A percentile compares a stretch with the other conserved stretches of the same genome.
Evolutionary conservation across 2,113 vertebrate genomes (phyloP).

Genomic region (Cyprinodon variegatus): DNA sequence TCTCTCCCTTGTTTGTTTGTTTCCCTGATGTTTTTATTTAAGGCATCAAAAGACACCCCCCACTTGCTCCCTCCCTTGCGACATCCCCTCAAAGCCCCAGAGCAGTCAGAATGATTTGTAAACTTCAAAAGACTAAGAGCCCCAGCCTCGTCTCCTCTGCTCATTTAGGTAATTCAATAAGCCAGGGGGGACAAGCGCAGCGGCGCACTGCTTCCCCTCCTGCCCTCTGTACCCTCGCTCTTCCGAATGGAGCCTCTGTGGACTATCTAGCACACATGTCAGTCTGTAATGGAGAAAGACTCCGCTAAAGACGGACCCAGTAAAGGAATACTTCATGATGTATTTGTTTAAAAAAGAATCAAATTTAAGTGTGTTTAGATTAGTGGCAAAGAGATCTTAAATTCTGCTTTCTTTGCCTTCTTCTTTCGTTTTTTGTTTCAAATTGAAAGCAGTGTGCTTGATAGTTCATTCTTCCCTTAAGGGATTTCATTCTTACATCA

Average conservation of each 20-base stretch:
- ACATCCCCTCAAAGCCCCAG: constrained; percentile 65
- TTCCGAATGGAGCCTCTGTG: constrained; percentile 69
- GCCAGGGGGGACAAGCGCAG: constrained; percentile 69
- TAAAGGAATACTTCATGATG: constrained; percentile 11
- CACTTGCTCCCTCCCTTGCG: constrained; percentile 45
- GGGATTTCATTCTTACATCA: background rate
- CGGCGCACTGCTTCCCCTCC: constrained; percentile 60
- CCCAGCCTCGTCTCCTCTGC: constrained; percentile 74
- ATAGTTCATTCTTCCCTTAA: background rate
- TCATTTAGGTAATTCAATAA: constrained; percentile 84
- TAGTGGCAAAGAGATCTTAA: background rate
- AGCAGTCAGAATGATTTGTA: constrained; percentile 81
- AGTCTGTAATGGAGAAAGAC: constrained; percentile 39
- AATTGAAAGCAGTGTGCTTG: background rate
- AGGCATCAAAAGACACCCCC: constrained; percentile 77
- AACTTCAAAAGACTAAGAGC: constrained; percentile 79
- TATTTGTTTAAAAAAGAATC: background rate
- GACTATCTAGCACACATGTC: constrained; percentile 75
- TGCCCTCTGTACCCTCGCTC: constrained; percentile 65
- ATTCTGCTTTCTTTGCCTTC: constrained; percentile 1
- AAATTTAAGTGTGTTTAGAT: constrained; percentile 3
- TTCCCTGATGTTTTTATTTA: constrained; percentile 82
- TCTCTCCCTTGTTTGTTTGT: constrained; percentile 78
- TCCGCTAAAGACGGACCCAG: constrained; percentile 28
- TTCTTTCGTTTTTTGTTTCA: background rate